Base-by-base conservation (phyloP, 2,797 vertebrate genomes). In the Xenops minutus region DNA sequence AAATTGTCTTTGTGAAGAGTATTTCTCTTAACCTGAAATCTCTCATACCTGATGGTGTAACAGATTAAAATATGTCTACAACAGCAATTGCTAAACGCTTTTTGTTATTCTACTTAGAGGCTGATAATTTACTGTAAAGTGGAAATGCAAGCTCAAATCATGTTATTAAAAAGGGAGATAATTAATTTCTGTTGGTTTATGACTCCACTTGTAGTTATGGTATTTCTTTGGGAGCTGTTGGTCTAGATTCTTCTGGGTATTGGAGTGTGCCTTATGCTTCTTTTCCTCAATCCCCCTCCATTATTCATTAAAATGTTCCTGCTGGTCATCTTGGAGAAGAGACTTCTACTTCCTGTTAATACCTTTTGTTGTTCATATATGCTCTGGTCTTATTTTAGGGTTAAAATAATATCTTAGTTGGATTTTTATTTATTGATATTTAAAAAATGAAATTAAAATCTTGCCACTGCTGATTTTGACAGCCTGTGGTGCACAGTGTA, bases 391-490 rank as follows among this genome's bases (percentile, higher is more conserved):
- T 96, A 72, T 72, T 89, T 30, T 92, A 64, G 78, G 67, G 58
- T 77, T 93, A 95, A 85, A 95, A 91, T 72, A 84, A 66, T 77
- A 73, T 75, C 89, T 88, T 82, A 82, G 93, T 74, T 64, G 68
- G 93, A 64, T 89, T 96, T 96, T 71, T 85, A 22, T 61, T 94
- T 59, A 93, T 77, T 96, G 89, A 78, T 46, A 12, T 49, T 55
- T 72, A 19, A 5, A 32, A 91, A 96, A 94, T 83, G 69, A 93
- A 95, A 90, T 3, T 95, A 89, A 93, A 91, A 79, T 92, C 87
- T 89, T 94, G 69, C 17, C 96, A 86, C 88, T 94, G 95, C 55
- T 95, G 86, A 88, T 89, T 96, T 97, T 97, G 97, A 95, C 96
- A 96, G 93, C 84, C 77, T 94, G 56, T 74, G 84, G 32, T 58